Base-by-base conservation (phyloP, 2,113 vertebrate species). In the Azemiops feae region DNA sequence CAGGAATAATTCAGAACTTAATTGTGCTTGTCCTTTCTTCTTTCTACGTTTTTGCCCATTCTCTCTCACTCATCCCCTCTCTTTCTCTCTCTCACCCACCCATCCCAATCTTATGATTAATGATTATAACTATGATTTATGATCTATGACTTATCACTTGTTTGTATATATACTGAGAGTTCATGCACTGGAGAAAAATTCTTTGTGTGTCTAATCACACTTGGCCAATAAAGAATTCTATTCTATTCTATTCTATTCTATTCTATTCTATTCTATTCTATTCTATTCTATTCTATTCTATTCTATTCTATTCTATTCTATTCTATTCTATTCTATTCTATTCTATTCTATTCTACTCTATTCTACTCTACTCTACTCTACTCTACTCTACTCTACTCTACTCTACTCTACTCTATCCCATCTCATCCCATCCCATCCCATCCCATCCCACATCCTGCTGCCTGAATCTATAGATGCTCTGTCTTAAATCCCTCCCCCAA, bases 41-140 rank as follows among this genome's bases (percentile, higher is more conserved):
- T 43, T 81, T 43, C 6, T 81, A 81, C 1, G 9, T 81, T 43
- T 22, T 39, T 3, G 1, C 34, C n/a, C 34, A 39, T 20, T 81
- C 74, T 43, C 34, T 22, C 7, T 1, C 14, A 18, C 69, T 5
- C 8, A 1, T 8, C 12, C 16, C 64, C 2, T n/a, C n/a, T n/a
- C n/a, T n/a, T n/a, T n/a, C 64, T 34, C 16, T 18, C n/a, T 34
- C 14, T 34, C 34, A 0, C 16, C 1, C 6, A 20, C 5, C 20
- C 16, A 8, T 16, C 3, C 30, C 12, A 69, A n/a, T 69, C 60
- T 69, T 69, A 69, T n/a, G 11, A 69, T 69, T 14, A 69, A 69
- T 69, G 12, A 69, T 69, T 69, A 69, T 69, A 69, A 69, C 11
- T 69, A 69, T 69, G 30, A 69, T n/a, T n/a, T 69, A 69, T n/a